Evolutionary conservation across 2,888 invertebrate genomes (phyloP), one percentile per base, ranked within the genome.

Genomic region (Ormia ochracea): DNA sequence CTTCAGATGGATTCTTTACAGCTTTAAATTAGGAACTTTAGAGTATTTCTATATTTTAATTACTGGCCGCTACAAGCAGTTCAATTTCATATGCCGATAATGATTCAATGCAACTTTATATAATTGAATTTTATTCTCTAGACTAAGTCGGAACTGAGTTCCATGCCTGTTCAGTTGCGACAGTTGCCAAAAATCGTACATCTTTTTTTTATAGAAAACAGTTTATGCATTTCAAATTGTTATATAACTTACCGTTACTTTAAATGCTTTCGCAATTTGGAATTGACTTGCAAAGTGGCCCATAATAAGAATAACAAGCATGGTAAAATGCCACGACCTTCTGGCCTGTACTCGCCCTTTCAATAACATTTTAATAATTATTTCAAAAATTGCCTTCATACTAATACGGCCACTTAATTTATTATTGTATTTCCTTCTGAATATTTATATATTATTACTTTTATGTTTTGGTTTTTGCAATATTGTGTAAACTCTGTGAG

Each of bases 201-300:
- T n/a, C n/a, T n/a, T n/a, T n/a, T n/a, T n/a, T n/a, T n/a, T n/a
- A n/a, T n/a, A n/a, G n/a, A n/a, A n/a, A n/a, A n/a, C n/a, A n/a
- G n/a, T n/a, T n/a, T n/a, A n/a, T n/a, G n/a, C n/a, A n/a, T n/a
- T n/a, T n/a, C n/a, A 9, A 45, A 45, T 33, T 36, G 10, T 26
- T 38, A 17, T 21, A 43, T 4, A 63, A 84, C 86, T 86, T 83
- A 86, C 86, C 84, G 86, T 86, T 68, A 86, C 83, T 86, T 86
- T 86, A 56, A 84, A 82, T 70, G 85, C 84, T 83, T 84, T 83
- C 80, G 84, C 81, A 36, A 79, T 72, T 38, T 72, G 45, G 21
- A 76, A 36, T 61, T 59, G 69, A 63, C 48, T 41, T 14, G 36
- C 65, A 69, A 78, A 72, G 48, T 79, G 54, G 52, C 81, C 58